phyloP scores from a whole-genome alignment of 1,140 invertebrate genomes.

The Pseudobourletiella spinata region DNA sequence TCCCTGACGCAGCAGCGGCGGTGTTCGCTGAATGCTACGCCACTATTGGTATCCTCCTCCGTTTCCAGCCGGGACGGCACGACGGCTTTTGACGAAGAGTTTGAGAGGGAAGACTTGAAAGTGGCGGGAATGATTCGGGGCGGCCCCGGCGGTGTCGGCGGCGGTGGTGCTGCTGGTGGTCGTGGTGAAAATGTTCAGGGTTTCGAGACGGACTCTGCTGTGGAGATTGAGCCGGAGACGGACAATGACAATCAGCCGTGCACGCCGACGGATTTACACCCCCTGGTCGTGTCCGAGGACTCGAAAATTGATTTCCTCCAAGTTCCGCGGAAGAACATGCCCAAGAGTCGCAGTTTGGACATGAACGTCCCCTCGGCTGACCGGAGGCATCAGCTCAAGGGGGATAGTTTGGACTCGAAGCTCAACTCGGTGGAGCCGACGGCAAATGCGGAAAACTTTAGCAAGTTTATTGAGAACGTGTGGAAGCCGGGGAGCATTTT shows the following conservation, averaged over 20 bases:
- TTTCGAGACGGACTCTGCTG: conserved; percentile 28
- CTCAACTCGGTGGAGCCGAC: conserved; percentile 32
- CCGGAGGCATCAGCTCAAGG: conserved; percentile 16
- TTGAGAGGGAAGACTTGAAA: conserved; percentile 16
- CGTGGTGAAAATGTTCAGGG: background rate
- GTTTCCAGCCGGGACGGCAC: background rate
- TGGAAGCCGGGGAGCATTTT: conserved; percentile 19
- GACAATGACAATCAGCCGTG: conserved; percentile 13
- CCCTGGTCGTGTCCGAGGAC: conserved; percentile 15
- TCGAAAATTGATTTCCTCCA: conserved; percentile 30
- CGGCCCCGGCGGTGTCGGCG: background rate
- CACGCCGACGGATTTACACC: background rate
- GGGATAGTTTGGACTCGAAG: conserved; percentile 33
- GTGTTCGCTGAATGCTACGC: conserved; percentile 24
- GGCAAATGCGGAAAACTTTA: conserved; percentile 16
- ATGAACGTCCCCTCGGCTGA: conserved; percentile 23
- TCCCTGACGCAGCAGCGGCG: conserved; percentile 19
- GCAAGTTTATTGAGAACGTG: conserved; percentile 1
- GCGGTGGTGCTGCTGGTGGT: background rate
- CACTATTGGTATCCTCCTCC: conserved; percentile 12
- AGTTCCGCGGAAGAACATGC: conserved; percentile 32
- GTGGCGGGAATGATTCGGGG: background rate
- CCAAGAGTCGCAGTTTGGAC: conserved; percentile 38
- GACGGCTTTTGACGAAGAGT: conserved; percentile 2
- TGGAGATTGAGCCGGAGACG: conserved; percentile 28